Evolutionary conservation across 2,113 vertebrate species (phyloP), one percentile per base, ranked within the genome.

Genomic region (Crocuta crocuta): DNA sequence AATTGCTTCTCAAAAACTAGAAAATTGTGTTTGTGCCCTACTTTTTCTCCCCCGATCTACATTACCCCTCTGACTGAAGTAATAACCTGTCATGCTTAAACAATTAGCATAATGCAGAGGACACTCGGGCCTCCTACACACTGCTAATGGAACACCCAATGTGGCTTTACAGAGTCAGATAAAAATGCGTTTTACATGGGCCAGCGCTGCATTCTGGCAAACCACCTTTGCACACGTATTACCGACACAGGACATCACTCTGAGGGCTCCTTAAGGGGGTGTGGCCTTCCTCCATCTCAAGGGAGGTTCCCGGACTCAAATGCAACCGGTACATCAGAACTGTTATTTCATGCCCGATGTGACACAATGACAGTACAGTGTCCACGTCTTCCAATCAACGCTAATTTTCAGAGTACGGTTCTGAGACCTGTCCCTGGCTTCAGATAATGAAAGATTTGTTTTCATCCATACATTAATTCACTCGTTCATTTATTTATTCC

Each of bases 81-180:
- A 98, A 98, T 98, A 98, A 97, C 97, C 98, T 98, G 97, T 96
- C 98, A 97, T 96, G 92, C 92, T 98, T 98, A 98, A 98, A 98
- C 97, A 98, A 97, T 98, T 98, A 98, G 96, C 48, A 24, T 97
- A 98, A 98, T 89, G 80, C 96, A 98, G 82, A 98, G 98, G 95
- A 98, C 97, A 97, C 95, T 78, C 5, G n/a, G 95, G 98, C 96
- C 97, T 98, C 89, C 87, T 97, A 84, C 66, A 94, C 24, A 2
- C 90, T 91, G 98, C 80, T 97, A 98, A 96, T 97, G 91, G 95
- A 96, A 97, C 91, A 97, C 66, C 80, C 87, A 98, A 88, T 87
- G 45, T 94, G 95, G 97, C 96, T 97, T 97, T 85, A 92, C 94
- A 86, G 98, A 98, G 95, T 78, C 84, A 98, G 91, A 94, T 95